phyloP scores from a whole-genome alignment of 1,140 invertebrate genomes.

The Drosophila persimilis region DNA sequence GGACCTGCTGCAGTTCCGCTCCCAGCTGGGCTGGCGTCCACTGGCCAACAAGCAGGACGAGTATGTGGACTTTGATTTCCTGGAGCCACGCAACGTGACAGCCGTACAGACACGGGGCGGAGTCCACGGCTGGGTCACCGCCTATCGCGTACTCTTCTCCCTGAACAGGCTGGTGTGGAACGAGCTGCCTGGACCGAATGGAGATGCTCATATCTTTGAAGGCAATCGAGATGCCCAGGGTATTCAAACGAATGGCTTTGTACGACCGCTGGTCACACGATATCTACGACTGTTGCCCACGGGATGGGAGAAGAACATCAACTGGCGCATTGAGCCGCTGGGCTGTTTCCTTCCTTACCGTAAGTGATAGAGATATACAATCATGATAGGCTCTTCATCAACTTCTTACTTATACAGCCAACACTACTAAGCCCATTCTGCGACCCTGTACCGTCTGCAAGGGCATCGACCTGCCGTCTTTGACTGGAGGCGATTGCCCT shows the following conservation, averaged over 20 bases:
- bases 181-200: conserved; percentile 10
- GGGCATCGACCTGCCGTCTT: background rate
- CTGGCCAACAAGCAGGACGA: conserved; percentile 18
- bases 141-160: conserved; percentile 15
- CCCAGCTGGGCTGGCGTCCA: conserved; percentile 9
- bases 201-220: conserved; percentile 5
- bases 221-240: conserved; percentile 5
- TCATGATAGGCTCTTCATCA: background rate
- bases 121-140: conserved; percentile 7
- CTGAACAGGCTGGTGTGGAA: conserved; percentile 14
- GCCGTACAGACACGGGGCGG: conserved; percentile 5
- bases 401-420: conserved; percentile 1
- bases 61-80: conserved; percentile 12
- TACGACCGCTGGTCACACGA: background rate
- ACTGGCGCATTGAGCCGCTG: conserved; percentile 13
- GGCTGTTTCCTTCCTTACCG: conserved; percentile 12
- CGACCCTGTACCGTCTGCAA: conserved; percentile 3
- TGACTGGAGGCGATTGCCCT: background rate
- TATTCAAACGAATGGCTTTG: conserved; percentile 1
- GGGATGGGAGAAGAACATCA: conserved; percentile 7
- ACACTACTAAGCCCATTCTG: background rate
- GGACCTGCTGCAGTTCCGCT: conserved; percentile 4
- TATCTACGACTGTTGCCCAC: conserved; percentile 11
- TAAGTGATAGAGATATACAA: background rate
- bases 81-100: conserved; percentile 11